Evolutionary conservation across 1,140 invertebrate species (phyloP).

Genomic region (Yoshiicerus persimilis): DNA sequence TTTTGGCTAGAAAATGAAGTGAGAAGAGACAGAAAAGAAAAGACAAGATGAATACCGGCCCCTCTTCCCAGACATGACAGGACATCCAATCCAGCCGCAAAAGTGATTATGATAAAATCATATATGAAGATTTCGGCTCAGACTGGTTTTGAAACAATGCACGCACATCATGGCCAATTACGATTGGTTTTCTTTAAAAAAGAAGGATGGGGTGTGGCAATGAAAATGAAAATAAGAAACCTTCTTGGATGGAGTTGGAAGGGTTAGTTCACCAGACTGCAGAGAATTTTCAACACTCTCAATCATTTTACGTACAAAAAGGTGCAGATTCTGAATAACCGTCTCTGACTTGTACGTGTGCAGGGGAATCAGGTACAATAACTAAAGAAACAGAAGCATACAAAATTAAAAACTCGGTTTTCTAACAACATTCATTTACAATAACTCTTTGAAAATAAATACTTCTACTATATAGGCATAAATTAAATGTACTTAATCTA

Average conservation of each 20-base stretch:
- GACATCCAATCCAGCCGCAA: background rate
- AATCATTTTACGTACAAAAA: constrained; percentile 50
- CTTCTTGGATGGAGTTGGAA: constrained; percentile 40
- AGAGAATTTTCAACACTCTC: constrained; percentile 29
- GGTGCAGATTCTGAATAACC: constrained; percentile 48
- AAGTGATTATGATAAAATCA: background rate
- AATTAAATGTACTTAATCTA: no score
- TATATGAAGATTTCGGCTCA: background rate
- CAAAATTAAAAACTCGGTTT: background rate
- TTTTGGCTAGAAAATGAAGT: background rate
- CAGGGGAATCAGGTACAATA: constrained; percentile 49
- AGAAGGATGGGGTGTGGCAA: background rate
- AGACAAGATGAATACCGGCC: background rate
- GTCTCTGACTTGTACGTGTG: constrained; percentile 46
- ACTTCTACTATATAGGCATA: no score
- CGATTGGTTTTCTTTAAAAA: constrained; percentile 4
- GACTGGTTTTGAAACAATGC: background rate
- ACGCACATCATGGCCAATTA: background rate
- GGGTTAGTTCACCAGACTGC: constrained; percentile 37
- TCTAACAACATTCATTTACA: background rate
- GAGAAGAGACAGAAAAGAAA: background rate
- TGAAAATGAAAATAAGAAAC: constrained; percentile 27
- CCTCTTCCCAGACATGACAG: background rate
- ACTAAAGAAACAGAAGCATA: constrained; percentile 34
- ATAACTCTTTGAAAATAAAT: background rate